Percentiles rank a stretch among this genome's conserved stretches.
phyloP scores from a whole-genome alignment of 2,113 vertebrate species.

The Aviceda subcristata region DNA sequence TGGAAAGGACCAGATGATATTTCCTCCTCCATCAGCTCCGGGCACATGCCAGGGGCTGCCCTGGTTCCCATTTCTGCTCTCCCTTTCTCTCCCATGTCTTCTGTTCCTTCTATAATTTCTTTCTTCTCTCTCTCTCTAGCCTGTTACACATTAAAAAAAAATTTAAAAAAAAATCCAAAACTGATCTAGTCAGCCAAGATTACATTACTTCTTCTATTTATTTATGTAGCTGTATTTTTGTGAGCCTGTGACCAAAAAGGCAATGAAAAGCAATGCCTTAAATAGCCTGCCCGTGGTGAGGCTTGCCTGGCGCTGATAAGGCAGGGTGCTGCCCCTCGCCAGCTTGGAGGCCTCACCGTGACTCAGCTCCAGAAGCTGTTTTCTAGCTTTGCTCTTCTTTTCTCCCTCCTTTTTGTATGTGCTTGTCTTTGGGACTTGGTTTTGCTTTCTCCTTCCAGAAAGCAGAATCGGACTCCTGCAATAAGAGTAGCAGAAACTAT shows the following conservation, averaged over 20 bases:
- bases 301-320: background rate
- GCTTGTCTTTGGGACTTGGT: background rate
- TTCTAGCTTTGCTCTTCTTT: background rate
- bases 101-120: background rate
- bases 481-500: conserved; percentile 3
- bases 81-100: background rate
- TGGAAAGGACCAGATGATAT: background rate
- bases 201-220: background rate
- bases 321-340: background rate
- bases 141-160: background rate
- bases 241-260: background rate
- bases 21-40: background rate
- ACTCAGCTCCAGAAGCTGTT: background rate
- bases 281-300: background rate
- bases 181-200: background rate
- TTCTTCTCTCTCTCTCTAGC: background rate
- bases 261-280: background rate
- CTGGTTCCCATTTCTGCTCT: background rate
- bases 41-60: background rate
- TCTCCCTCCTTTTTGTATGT: background rate
- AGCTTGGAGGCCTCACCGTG: rapidly evolving
- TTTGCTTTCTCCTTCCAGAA: conserved; percentile 20
- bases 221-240: background rate
- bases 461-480: background rate
- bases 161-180: background rate